Base-by-base conservation (phyloP, 2,797 vertebrate genomes). In the Lithobates pipiens region DNA sequence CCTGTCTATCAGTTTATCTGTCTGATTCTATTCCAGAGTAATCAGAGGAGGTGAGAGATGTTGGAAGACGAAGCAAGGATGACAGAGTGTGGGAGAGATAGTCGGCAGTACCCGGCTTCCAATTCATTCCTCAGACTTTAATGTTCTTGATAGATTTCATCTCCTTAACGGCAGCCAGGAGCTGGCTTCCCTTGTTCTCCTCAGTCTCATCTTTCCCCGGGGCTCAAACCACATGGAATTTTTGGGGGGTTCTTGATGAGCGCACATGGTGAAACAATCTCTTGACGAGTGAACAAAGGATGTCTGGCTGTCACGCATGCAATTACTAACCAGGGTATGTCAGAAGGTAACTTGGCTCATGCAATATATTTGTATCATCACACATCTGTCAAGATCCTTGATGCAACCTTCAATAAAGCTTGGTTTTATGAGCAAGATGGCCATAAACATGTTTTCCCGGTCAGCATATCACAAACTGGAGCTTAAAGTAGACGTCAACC, bases 1-100 rank as follows among this genome's bases (percentile, higher is more conserved):
- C 85, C 85, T 86, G 85, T 83, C 85, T 36, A 74, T 77, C 75
- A 69, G 80, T 69, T 87, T 83, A 83, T 83, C 76, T 81, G 75
- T 83, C 73, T 72, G 57, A 69, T 78, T 78, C 65, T 75, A 78
- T 78, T 83, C 75, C 75, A 83, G 29, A 83, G 80, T 69, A 74
- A 82, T 86, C 68, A 87, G 76, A 79, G 69, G 76, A 87, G 85
- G 85, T 87, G 80, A 83, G 80, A 87, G 74, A 87, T 83, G 70
- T 44, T 75, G 77, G 81, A 83, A 57, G 68, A 72, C 57, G 76
- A 83, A 80, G 80, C 81, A 76, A 87, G 69, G 73, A 80, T 87
- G 85, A 83, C 85, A 83, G 85, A 75, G 70, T 75, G 85, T 78
- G 82, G 81, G 85, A 69, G 85, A 75, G 10, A 76, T 44, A 83